Base-by-base conservation (phyloP, 2,113 vertebrate species). In the Bungarus multicinctus region DNA sequence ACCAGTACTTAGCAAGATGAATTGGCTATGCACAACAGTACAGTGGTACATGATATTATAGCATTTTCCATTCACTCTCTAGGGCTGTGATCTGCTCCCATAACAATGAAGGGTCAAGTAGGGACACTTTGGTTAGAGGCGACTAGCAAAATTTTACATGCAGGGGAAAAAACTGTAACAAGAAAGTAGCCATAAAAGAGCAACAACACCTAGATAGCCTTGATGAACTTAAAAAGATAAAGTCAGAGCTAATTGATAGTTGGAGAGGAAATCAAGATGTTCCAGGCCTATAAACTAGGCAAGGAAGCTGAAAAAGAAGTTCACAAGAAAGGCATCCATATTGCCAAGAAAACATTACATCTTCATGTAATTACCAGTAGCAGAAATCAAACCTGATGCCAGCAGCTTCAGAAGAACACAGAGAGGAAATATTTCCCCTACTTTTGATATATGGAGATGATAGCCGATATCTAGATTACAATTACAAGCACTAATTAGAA, bases 101-200 rank as follows among this genome's bases (percentile, higher is more conserved):
- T 30, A 85, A 88, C 10, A 0, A 90, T 52, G 39, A 3, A 88
- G 27, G 43, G 88, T 95, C 94, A 95, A 93, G 20, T 11, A 45
- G 94, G 81, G 30, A 30, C 45, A 30, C 1, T 11, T 9, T 6
- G 2, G 23, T 18, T 3, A 14, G n/a, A 89, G 0, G 27, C 12
- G 0, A 0, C 4, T 85, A 9, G 20, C 34, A 92, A 39, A 39
- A 93, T 39, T 25, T 47, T 10, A 91, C 64, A 81, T 53, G 85
- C 91, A 95, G 93, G 2, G 6, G 0, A 22, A 60, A 0, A 90
- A 1, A 69, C 53, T 60, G 0, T 34, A 8, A 55, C 93, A 89
- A 5, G 39, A 30, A 60, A 14, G 27, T 5, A 94, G 50, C 25
- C 27, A 50, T 88, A 14, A 91, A 5, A 10, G 64, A 88, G 5